Evolutionary conservation across 2,888 invertebrate species (phyloP).

Genomic region (Lapara coniferarum): DNA sequence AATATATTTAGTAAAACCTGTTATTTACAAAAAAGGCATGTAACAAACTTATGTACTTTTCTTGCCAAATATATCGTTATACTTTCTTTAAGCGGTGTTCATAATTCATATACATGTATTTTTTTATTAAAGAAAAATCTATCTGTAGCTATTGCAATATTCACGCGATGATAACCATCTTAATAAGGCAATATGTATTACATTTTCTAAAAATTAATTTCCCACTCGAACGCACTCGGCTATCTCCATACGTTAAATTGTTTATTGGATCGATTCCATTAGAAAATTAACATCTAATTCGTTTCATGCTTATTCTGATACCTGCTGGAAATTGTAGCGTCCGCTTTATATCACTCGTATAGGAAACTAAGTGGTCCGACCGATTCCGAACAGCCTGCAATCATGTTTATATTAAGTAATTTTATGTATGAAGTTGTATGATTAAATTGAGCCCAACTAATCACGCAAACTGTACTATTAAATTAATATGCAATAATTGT

Average conservation of each 20-base stretch:
- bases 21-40: too few species aligned
- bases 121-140: too few species aligned
- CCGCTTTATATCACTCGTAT: constrained; percentile 18
- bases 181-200: too few species aligned
- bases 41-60: too few species aligned
- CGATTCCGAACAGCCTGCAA: not conserved
- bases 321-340: constrained; percentile 4
- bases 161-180: too few species aligned
- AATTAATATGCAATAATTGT: constrained; percentile 25
- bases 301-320: constrained; percentile 5
- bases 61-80: too few species aligned
- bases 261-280: not conserved
- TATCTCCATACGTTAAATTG: not conserved
- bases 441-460: constrained; percentile 18
- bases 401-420: constrained; percentile 25
- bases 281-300: not conserved
- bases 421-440: constrained; percentile 27
- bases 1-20: too few species aligned
- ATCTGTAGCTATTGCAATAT: too few species aligned
- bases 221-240: not conserved
- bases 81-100: too few species aligned
- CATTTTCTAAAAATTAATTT: not conserved
- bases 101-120: too few species aligned
- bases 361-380: constrained; percentile 1
- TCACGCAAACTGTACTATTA: constrained; percentile 13